These are phyloP conservation scores for Mnemiopsis leidyi DNA, from an alignment of 37 sponge, comb jelly and placozoan genomes.

Conservation along the genomic window DNA sequence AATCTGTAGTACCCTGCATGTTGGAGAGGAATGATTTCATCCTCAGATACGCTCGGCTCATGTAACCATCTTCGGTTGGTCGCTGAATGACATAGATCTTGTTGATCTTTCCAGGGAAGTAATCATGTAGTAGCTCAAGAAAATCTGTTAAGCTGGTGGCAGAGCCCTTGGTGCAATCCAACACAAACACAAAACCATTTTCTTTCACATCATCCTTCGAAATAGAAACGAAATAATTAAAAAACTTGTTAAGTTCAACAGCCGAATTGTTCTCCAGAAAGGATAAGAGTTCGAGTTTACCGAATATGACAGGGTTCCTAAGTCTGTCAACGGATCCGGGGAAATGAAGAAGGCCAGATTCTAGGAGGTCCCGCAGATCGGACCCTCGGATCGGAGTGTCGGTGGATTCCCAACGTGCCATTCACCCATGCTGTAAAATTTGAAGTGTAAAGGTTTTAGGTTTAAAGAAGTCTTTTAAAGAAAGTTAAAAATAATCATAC, in stretches of 20 bases:
- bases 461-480: too few species aligned
- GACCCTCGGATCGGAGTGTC: background rate
- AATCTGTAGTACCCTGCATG: constrained; percentile 11
- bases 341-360: background rate
- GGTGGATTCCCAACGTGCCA: constrained; percentile 18
- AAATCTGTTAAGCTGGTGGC: background rate
- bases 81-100: constrained; percentile 6
- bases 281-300: background rate
- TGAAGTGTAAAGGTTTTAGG: too few species aligned
- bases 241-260: background rate
- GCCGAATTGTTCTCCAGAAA: constrained; percentile 10
- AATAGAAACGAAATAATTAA: constrained; percentile 22
- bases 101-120: background rate
- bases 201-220: background rate
- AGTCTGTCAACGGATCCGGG: background rate
- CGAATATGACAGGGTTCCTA: constrained; percentile 10
- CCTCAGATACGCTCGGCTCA: background rate
- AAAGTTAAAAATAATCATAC: too few species aligned
- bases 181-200: constrained; percentile 4
- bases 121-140: constrained; percentile 17
- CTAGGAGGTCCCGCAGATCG: constrained; percentile 10
- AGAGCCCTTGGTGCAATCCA: background rate
- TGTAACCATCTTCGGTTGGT: background rate
- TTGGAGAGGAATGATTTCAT: background rate
- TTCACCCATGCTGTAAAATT: background rate